These are phyloP conservation scores for Xylophagus ater DNA, from an alignment of 2,888 invertebrate genomes.

Conservation along the genomic window DNA sequence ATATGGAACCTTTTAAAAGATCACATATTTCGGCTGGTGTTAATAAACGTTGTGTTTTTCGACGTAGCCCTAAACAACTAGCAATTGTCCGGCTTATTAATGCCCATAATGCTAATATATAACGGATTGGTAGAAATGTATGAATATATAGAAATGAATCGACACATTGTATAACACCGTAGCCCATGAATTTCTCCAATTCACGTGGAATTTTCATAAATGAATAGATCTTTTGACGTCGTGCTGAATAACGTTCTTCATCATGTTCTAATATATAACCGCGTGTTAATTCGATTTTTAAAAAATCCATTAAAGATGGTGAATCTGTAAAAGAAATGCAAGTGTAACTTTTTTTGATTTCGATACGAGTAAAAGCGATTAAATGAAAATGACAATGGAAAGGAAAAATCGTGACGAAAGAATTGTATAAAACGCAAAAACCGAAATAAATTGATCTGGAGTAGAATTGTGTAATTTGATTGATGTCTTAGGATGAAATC, in stretches of 20 bases:
- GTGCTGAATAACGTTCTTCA: constrained; percentile 85
- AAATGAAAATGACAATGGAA: too few relatives aligned
- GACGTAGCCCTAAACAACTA: constrained; percentile 56
- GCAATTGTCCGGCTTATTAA: constrained; percentile 61
- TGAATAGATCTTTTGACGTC: constrained; percentile 91
- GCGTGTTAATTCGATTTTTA: constrained; percentile 78
- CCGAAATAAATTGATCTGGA: too few relatives aligned
- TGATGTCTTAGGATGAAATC: too few relatives aligned
- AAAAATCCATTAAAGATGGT: constrained; percentile 49
- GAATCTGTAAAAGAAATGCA: constrained; percentile 16
- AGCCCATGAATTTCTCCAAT: constrained; percentile 83
- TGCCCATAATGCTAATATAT: constrained; percentile 76
- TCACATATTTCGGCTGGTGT: constrained; percentile 93
- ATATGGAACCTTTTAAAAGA: constrained; percentile 81
- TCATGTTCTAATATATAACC: constrained; percentile 92
- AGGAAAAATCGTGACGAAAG: too few relatives aligned
- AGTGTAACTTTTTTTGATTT: too few relatives aligned
- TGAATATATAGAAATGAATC: constrained; percentile 97
- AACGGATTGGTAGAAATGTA: constrained; percentile 90
- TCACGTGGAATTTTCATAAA: constrained; percentile 93
- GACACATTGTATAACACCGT: constrained; percentile 90
- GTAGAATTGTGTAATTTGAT: too few relatives aligned
- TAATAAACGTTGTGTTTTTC: constrained; percentile 47
- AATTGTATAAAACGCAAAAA: too few relatives aligned
- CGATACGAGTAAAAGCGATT: too few relatives aligned